Percentiles rank a stretch among this genome's conserved stretches.
Evolutionary conservation across 1,140 invertebrate species (phyloP).

Genomic region (Trichonephila clavipes): DNA sequence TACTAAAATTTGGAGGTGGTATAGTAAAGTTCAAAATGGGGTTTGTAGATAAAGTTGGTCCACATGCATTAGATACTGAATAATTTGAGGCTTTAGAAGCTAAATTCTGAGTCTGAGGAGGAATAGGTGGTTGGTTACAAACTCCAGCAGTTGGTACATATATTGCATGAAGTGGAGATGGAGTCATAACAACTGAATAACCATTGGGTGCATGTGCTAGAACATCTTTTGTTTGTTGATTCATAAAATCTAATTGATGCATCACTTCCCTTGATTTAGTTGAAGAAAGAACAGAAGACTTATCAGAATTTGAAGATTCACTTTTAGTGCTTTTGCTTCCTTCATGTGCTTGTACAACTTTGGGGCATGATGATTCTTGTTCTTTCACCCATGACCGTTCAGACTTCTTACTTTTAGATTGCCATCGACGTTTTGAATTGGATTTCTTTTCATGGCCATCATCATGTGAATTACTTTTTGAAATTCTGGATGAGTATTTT

Average conservation of each 20-base stretch:
- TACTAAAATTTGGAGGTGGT: conserved; percentile 76
- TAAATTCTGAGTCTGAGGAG: conserved; percentile 48
- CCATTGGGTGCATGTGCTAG: conserved; percentile 75
- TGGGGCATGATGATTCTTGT: conserved; percentile 47
- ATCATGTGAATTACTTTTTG: conserved; percentile 44
- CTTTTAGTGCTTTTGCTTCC: conserved; percentile 66
- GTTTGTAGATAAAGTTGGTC: conserved; percentile 61
- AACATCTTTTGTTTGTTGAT: conserved; percentile 72
- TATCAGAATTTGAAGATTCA: conserved; percentile 56
- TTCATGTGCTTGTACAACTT: conserved; percentile 12
- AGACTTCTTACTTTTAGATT: conserved; percentile 26
- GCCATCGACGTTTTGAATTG: conserved; percentile 25
- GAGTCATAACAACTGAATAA: conserved; percentile 77
- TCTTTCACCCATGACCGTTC: conserved; percentile 56
- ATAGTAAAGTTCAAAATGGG: conserved; percentile 73
- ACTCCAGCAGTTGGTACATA: conserved; percentile 68
- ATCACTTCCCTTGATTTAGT: conserved; percentile 51
- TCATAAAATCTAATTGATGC: conserved; percentile 66
- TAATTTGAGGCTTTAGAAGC: conserved; percentile 57
- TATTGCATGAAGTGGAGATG: conserved; percentile 71
- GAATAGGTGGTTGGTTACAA: conserved; percentile 47
- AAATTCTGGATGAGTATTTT: conserved; percentile 54
- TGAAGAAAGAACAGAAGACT: background rate
- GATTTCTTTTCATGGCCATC: conserved; percentile 56
- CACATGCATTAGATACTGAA: conserved; percentile 65